These are phyloP conservation scores for Varanus komodoensis DNA, from an alignment of 2,113 vertebrate species.

Conservation along the genomic window DNA sequence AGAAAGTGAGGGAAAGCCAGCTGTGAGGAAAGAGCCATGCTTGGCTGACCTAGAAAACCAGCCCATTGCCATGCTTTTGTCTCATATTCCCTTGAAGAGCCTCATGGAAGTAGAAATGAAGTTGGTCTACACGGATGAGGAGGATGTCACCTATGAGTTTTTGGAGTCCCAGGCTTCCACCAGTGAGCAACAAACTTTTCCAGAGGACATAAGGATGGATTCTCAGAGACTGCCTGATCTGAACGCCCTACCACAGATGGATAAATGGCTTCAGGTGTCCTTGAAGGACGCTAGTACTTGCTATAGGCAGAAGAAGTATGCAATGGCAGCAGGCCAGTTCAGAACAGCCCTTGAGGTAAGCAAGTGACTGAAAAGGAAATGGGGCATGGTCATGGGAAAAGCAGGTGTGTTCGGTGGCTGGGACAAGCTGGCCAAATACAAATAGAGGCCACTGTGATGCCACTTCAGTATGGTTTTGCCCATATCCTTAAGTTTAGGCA, in stretches of 20 bases:
- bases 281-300: constrained; percentile 74
- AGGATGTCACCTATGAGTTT: constrained; percentile 74
- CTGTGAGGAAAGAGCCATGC: constrained; percentile 50
- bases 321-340: constrained; percentile 66
- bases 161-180: not conserved
- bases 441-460: not conserved
- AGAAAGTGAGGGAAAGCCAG: constrained; percentile 51
- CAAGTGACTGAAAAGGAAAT: not conserved
- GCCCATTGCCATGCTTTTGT: not conserved
- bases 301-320: constrained; percentile 77
- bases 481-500: constrained; percentile 33
- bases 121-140: constrained; percentile 75
- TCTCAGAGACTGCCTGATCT: constrained; percentile 53
- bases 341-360: constrained; percentile 76
- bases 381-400: not conserved
- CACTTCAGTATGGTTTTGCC: not conserved
- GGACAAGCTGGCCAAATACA: not conserved
- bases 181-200: constrained; percentile 39
- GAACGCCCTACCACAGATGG: constrained; percentile 63
- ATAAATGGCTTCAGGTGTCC: constrained; percentile 73
- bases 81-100: constrained; percentile 67
- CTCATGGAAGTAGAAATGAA: constrained; percentile 74
- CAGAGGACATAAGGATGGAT: constrained; percentile 47
- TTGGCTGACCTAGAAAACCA: constrained; percentile 20
- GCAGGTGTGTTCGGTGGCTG: not conserved